These are phyloP conservation scores for Phainopepla nitens DNA, from an alignment of 2,113 vertebrate species.

Conservation along the genomic window DNA sequence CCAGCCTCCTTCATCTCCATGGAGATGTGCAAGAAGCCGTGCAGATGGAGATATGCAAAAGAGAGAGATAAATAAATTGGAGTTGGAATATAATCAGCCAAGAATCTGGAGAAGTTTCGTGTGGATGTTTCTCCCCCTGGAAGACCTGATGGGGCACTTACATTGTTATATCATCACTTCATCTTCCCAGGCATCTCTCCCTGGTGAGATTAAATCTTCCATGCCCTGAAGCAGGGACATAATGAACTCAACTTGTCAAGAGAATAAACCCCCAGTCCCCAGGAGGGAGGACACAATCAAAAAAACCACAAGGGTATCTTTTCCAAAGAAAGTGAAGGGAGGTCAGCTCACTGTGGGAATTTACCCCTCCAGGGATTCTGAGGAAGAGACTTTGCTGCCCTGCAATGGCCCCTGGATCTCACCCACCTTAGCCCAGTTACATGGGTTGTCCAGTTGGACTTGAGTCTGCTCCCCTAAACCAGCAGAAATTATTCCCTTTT, in stretches of 20 bases:
- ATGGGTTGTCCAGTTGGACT: rapidly evolving
- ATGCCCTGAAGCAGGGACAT: neutral
- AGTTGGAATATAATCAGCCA: neutral
- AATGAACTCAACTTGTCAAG: conserved; percentile 8
- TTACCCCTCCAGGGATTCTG: neutral
- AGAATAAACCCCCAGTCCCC: neutral
- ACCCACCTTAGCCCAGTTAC: neutral
- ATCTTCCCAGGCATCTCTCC: neutral
- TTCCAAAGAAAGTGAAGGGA: neutral
- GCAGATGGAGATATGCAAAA: conserved; percentile 50
- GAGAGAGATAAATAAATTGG: conserved; percentile 9
- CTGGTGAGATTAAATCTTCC: conserved; percentile 1
- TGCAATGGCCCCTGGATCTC: neutral
- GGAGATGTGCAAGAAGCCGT: conserved; percentile 24
- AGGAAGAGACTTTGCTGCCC: neutral
- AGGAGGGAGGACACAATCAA: neutral
- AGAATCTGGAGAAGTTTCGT: neutral
- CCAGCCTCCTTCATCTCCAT: conserved; percentile 52
- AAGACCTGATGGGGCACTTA: neutral
- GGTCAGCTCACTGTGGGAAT: neutral
- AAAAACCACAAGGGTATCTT: neutral
- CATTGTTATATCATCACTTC: neutral
- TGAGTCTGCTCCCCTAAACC: neutral
- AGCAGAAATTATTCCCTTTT: neutral
- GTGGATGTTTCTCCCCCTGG: neutral